Percentiles rank a stretch among this genome's conserved stretches.
Evolutionary conservation across 2,797 vertebrate genomes (phyloP).

Genomic region (Cryptoprocta ferox): DNA sequence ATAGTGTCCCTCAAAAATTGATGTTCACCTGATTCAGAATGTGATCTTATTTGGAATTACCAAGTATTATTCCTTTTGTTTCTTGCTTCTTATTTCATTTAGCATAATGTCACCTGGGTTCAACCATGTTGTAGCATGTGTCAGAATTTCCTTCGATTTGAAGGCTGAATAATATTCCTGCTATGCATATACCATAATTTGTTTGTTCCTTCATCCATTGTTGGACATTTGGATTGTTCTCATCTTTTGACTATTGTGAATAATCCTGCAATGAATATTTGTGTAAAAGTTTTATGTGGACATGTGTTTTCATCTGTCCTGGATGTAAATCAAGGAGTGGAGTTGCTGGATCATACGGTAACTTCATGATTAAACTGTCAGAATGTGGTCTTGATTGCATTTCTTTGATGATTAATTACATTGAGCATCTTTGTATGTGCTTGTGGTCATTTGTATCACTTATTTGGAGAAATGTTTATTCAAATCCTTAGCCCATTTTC

Average conservation of each 20-base stretch:
- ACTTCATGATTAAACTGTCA: neutral
- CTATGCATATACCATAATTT: neutral
- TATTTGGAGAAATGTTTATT: neutral
- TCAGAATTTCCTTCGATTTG: neutral
- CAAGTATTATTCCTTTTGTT: neutral
- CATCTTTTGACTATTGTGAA: neutral
- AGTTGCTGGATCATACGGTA: neutral
- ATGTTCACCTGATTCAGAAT: neutral
- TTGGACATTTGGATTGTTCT: neutral
- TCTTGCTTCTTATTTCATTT: neutral
- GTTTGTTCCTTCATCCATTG: neutral
- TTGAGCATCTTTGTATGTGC: neutral
- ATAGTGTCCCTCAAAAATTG: neutral
- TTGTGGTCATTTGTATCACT: neutral
- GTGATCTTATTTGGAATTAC: neutral
- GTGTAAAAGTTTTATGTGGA: neutral
- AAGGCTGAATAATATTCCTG: neutral
- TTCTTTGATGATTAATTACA: neutral
- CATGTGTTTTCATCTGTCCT: neutral
- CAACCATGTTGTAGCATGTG: neutral
- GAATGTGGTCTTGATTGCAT: neutral
- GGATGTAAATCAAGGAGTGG: neutral
- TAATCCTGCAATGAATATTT: neutral
- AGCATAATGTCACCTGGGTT: neutral
- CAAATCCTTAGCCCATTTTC: neutral